Conservation (phyloP, 37 sponge, comb jelly and placozoan genomes). For the Diacarnus erythraeanus region DNA sequence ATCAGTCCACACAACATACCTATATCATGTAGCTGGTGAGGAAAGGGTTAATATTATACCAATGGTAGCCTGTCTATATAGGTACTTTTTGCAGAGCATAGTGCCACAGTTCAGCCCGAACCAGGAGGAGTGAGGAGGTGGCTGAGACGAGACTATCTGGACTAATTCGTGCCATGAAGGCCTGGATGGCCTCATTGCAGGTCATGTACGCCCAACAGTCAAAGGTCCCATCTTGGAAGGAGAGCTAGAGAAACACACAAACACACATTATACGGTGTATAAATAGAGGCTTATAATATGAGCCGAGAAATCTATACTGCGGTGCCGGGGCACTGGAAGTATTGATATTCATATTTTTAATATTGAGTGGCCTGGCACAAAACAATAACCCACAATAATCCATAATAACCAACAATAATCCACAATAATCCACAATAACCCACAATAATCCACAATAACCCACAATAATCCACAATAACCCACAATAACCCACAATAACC, state of each 20-base stretch:
- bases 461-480: too few species aligned
- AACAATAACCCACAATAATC: too few species aligned
- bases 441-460: too few species aligned
- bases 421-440: too few species aligned
- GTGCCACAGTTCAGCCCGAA: constrained; percentile 75
- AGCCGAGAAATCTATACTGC: too few species aligned
- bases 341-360: too few species aligned
- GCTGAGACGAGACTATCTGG: constrained; percentile 43
- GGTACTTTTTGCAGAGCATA: constrained; percentile 77
- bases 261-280: too few species aligned
- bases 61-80: neutral
- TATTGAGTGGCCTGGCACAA: too few species aligned
- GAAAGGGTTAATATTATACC: neutral
- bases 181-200: constrained; percentile 56
- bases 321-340: too few species aligned
- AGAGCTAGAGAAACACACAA: constrained; percentile 26
- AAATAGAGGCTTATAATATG: too few species aligned
- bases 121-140: constrained; percentile 58
- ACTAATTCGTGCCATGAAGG: constrained; percentile 45
- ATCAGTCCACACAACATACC: constrained; percentile 59
- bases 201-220: constrained; percentile 78
- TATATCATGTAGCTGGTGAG: constrained; percentile 39
- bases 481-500: too few species aligned
- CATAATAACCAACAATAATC: too few species aligned
- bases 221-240: constrained; percentile 49